Percentiles rank a stretch among this genome's conserved stretches.
phyloP scores from a whole-genome alignment of 2,113 vertebrate genomes.

The Phainopepla nitens region DNA sequence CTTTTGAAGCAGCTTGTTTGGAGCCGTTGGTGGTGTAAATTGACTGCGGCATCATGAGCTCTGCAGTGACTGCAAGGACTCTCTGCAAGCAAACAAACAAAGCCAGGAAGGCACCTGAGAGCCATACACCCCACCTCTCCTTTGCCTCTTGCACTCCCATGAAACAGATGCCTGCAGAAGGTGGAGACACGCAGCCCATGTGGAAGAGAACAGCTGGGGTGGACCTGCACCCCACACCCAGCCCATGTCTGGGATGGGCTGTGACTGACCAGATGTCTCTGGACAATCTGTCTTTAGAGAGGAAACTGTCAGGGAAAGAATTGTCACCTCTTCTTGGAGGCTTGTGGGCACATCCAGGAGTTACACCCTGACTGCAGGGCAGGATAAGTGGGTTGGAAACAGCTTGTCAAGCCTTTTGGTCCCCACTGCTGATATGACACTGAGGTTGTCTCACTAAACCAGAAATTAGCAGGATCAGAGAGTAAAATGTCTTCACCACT shows the following conservation, averaged over 20 bases:
- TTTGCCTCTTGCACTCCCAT: background rate
- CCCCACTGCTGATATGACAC: background rate
- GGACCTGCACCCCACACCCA: background rate
- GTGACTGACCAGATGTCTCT: background rate
- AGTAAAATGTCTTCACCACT: background rate
- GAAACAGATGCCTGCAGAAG: background rate
- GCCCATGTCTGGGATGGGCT: background rate
- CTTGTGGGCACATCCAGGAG: background rate
- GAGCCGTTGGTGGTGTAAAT: background rate
- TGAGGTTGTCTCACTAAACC: background rate
- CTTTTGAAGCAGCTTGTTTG: constrained; percentile 5
- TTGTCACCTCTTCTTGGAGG: background rate
- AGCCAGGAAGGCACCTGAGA: background rate
- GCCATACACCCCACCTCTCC: background rate
- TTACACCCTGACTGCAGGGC: background rate
- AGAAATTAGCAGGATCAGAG: background rate
- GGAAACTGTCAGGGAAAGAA: background rate
- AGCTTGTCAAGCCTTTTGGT: background rate
- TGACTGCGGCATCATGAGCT: background rate
- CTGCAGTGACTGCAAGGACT: background rate
- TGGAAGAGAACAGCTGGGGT: background rate
- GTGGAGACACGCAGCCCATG: fast-evolving
- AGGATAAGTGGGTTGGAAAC: background rate
- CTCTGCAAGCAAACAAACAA: background rate
- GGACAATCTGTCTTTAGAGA: background rate